These are phyloP conservation scores for Poliocrania exsul DNA, from an alignment of 2,797 vertebrate genomes.

Conservation along the genomic window DNA sequence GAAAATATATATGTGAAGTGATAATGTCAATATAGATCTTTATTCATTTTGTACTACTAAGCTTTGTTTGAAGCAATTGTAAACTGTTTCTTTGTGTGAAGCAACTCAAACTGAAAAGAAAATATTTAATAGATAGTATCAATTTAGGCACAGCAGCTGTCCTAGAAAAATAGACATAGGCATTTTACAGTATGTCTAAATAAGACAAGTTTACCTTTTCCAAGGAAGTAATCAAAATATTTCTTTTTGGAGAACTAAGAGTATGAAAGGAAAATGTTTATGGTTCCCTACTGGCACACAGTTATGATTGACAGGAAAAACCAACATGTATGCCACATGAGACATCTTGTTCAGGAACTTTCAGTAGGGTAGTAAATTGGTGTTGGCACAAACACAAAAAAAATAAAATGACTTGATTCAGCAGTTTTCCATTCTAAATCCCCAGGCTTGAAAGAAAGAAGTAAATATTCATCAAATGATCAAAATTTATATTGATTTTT, in stretches of 20 bases:
- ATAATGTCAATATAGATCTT: conserved; percentile 39
- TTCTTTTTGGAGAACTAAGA: conserved; percentile 75
- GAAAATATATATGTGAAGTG: conserved; percentile 10
- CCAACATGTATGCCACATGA: conserved; percentile 78
- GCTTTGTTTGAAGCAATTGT: conserved; percentile 43
- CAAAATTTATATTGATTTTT: conserved; percentile 90
- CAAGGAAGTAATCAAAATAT: conserved; percentile 78
- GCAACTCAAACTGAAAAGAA: conserved; percentile 49
- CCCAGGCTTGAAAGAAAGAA: conserved; percentile 77
- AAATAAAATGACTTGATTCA: conserved; percentile 87
- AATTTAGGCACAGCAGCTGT: conserved; percentile 22
- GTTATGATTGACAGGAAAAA: conserved; percentile 85
- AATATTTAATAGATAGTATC: conserved; percentile 65
- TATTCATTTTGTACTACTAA: conserved; percentile 26
- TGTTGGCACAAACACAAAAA: conserved; percentile 85
- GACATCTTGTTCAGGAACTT: conserved; percentile 83
- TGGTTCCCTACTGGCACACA: conserved; percentile 76
- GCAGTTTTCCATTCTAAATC: conserved; percentile 84
- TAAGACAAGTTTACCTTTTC: conserved; percentile 75
- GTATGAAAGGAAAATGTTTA: conserved; percentile 81
- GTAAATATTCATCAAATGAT: conserved; percentile 90
- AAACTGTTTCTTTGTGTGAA: conserved; percentile 55
- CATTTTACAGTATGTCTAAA: conserved; percentile 61
- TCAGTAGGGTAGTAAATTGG: conserved; percentile 84
- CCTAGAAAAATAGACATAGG: conserved; percentile 50